Evolutionary conservation across 2,888 invertebrate genomes (phyloP), one percentile per base, ranked within the genome.

Genomic region (Tetragonisca angustula): DNA sequence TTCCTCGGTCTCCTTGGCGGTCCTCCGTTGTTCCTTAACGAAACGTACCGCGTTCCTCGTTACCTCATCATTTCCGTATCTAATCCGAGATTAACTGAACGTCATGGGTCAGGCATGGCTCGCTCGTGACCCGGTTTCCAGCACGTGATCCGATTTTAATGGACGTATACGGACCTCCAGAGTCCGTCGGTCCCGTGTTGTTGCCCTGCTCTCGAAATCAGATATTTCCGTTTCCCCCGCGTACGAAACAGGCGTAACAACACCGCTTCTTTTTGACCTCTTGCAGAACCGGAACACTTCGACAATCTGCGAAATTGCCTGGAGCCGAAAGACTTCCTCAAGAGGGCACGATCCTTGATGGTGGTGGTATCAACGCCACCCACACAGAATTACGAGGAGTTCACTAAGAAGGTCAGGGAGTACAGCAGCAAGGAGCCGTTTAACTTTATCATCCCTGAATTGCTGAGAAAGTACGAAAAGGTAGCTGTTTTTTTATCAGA

Each of bases 291-390:
- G 56, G 96, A 95, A 67, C 94, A 95, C 85, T 94, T 96, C 85
- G 95, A 95, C 70, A 96, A 96, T 90, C 94, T 96, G 91, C 95
- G 95, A 83, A 95, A 95, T 86, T 97, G 97, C 95, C 95, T 95
- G 92, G 96, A 96, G 90, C 96, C 96, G 50, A 94, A 95, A 76
- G 96, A 96, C 92, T 96, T 97, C 91, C 94, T 96, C 89, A 97
- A 97, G 92, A 95, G 97, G 69, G 97, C 97, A 2, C 96, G 97
- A 91, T 98, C 98, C 4, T 95, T 99, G 49, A 95, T 99, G 83
- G 98, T 99, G 32, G 97, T 99, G 65, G 98, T 98, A 1, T 97
- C 98, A 0, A 98, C 98, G 36, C 98, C 98, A 69, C 98, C 99
- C 0, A 93, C 95, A 70, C 95, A 96, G 87, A 96, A 96, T 89